A percentile compares a stretch with the other conserved stretches of the same genome.
Evolutionary conservation across 2,113 vertebrate species (phyloP).

Genomic region (Patagioenas fasciata): DNA sequence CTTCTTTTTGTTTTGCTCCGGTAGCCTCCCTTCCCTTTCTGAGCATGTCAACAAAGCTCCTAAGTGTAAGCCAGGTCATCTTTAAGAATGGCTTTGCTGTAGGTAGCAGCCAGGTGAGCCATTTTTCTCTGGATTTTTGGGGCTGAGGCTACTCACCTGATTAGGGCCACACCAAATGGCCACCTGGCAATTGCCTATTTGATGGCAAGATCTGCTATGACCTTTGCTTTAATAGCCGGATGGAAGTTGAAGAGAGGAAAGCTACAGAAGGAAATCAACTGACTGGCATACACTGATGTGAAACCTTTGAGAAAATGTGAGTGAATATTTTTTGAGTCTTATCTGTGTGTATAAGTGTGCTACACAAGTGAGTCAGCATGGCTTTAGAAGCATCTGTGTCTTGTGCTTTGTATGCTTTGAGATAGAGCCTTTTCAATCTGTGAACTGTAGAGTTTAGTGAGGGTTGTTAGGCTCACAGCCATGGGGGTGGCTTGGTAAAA

Average conservation of each 20-base stretch:
- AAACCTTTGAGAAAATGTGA: neutral
- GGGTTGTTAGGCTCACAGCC: neutral
- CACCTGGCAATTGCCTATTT: neutral
- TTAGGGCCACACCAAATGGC: too few relatives aligned
- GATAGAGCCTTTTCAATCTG: neutral
- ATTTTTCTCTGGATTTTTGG: neutral
- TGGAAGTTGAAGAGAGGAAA: neutral
- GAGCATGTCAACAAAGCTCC: neutral
- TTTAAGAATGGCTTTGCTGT: neutral
- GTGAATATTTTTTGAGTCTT: neutral
- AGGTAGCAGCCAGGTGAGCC: neutral
- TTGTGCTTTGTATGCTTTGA: neutral
- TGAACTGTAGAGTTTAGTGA: neutral
- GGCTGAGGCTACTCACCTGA: neutral
- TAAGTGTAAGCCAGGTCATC: neutral
- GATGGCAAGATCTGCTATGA: neutral
- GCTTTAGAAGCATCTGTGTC: neutral
- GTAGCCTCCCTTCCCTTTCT: neutral
- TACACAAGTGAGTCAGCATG: accelerated
- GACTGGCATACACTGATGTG: accelerated
- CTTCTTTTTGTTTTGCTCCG: neutral
- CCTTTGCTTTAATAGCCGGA: neutral
- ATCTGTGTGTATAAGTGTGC: accelerated
- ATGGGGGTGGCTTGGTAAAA: neutral
- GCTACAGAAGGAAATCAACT: neutral